Evolutionary conservation across 2,797 vertebrate genomes (phyloP), one percentile per base, ranked within the genome.

Genomic region (Hoplostethus mediterraneus): DNA sequence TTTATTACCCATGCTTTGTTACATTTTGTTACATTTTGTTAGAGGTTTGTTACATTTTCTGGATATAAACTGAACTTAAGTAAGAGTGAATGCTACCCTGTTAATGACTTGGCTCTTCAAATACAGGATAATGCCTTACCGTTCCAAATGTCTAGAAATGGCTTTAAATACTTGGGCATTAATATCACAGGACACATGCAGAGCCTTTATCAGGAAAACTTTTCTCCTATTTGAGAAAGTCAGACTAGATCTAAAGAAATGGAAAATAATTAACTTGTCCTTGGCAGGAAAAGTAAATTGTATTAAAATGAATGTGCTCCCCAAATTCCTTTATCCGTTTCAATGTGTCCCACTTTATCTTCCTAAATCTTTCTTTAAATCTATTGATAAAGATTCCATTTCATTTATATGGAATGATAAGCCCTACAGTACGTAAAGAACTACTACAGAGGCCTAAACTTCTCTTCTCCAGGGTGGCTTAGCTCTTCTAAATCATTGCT

Each of bases 111-210:
- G 10, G 10, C n/a, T 64, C 48, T 53, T 52, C 62, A 64, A 52
- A 64, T 64, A 17, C 48, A 64, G 28, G 7, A 63, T 51, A n/a
- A n/a, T n/a, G n/a, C n/a, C n/a, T n/a, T n/a, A n/a, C n/a, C n/a
- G n/a, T n/a, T n/a, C 25, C 48, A 45, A 36, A 49, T 64, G 47
- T 38, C 9, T 64, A 64, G 6, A 40, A 38, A 38, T 36, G 62
- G 62, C 33, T 64, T 64, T 53, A 64, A 52, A 64, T 64, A 64
- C 16, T 38, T 64, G n/a, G 62, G 48, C 12, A 30, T 67, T 45
- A 56, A 21, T 21, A 21, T 21, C 21, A 21, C 21, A 21, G 21
- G 21, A 21, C 21, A 21, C 21, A 21, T 21, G 21, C 21, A 21
- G 21, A 21, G 21, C 21, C 21, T 21, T 21, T 21, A 21, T 21